Percentiles rank a stretch among this genome's conserved stretches.
Evolutionary conservation across 2,797 vertebrate genomes (phyloP).

Genomic region (Crocidura indochinensis): DNA sequence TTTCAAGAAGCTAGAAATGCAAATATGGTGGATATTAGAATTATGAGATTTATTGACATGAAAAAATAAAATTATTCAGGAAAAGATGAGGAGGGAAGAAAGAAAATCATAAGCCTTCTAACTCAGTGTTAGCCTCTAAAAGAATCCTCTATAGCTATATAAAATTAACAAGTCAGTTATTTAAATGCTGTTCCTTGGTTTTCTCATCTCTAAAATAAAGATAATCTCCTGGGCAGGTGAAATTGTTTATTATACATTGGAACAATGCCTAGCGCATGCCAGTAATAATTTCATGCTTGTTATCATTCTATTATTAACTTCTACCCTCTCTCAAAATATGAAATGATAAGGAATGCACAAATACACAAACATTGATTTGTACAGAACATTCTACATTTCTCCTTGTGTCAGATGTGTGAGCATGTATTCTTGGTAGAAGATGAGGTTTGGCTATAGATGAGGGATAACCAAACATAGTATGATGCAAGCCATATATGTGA

Average conservation of each 20-base stretch:
- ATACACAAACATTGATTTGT: neutral
- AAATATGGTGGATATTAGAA: neutral
- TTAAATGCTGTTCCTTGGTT: neutral
- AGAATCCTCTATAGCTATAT: neutral
- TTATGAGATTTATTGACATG: neutral
- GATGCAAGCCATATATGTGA: neutral
- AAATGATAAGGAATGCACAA: neutral
- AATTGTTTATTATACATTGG: neutral
- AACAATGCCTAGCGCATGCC: neutral
- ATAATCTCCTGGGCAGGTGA: slow-evolving; percentile 32
- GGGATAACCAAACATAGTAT: neutral
- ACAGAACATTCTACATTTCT: neutral
- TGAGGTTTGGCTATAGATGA: neutral
- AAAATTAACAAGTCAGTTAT: neutral
- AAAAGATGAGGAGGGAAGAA: neutral
- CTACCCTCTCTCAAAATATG: neutral
- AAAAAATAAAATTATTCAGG: neutral
- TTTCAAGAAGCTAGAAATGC: neutral
- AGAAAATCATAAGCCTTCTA: neutral
- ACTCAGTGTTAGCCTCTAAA: neutral
- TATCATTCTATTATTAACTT: neutral
- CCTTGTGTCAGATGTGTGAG: neutral
- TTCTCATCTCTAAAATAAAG: slow-evolving; percentile 22
- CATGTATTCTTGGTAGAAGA: neutral
- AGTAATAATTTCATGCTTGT: neutral